Base-by-base conservation (phyloP, 2,888 invertebrate genomes). In the Archips xylosteana region DNA sequence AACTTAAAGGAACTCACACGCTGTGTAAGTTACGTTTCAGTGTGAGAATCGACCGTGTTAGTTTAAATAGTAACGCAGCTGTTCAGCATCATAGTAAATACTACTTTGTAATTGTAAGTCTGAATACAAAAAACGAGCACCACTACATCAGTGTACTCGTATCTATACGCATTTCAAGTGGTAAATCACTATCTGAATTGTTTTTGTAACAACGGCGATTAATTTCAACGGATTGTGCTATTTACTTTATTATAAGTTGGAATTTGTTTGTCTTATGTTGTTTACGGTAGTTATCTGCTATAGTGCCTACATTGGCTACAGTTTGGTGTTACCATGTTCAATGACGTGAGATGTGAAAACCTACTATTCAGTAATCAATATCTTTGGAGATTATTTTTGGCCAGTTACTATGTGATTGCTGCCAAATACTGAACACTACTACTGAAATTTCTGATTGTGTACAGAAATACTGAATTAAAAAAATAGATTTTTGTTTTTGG, bases 1-100 rank as follows among this genome's bases (percentile, higher is more conserved):
- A 23, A 23, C 1, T 1, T 23, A 23, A 23, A 23, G 1, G 23
- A 23, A 23, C 23, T 23, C 23, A 23, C 23, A 23, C 23, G 23
- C 23, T 23, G 23, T 39, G 39, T 39, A 5, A 49, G 49, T 64
- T 49, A 71, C 59, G 49, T 49, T 39, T 45, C 61, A 36, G 60
- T 45, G 47, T 57, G 67, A 61, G 62, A 67, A 72, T 62, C 67
- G 57, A 39, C 49, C 54, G 67, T 39, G 72, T 66, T 62, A 42
- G 42, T 70, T 61, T 72, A 72, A 66, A 72, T 72, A 72, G 67
- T 59, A 62, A 36, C 61, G 54, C 72, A 72, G 62, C 72, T 72
- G 72, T 47, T 67, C 5, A 67, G 15, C 47, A 54, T 72, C 67
- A 72, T 47, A 62, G 54, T 61, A 34, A 61, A 54, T 34, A 66